phyloP scores from a whole-genome alignment of 2,888 invertebrate species.

The Nemoura dubitans region DNA sequence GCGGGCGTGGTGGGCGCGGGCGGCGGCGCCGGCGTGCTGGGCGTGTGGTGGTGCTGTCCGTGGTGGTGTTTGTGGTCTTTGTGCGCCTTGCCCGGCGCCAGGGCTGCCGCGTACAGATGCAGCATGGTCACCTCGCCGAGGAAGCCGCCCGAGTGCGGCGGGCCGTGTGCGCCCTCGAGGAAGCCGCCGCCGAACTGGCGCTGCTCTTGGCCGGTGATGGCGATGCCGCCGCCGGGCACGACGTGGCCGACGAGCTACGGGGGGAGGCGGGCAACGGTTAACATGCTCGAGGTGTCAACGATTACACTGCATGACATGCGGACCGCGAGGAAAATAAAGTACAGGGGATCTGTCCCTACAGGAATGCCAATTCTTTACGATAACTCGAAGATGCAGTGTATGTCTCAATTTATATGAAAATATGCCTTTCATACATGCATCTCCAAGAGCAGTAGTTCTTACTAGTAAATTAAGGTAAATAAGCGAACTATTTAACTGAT shows the following conservation, averaged over 20 bases:
- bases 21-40: slow-evolving; percentile 67
- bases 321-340: no score
- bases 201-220: slow-evolving; percentile 80
- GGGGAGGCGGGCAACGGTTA: slow-evolving; percentile 48
- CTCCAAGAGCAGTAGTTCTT: no score
- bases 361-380: no score
- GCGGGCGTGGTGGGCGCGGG: slow-evolving; percentile 68
- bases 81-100: slow-evolving; percentile 87
- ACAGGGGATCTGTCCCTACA: no score
- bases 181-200: slow-evolving; percentile 67
- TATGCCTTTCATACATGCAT: no score
- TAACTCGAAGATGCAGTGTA: no score
- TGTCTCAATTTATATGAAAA: no score
- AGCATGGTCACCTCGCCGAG: slow-evolving; percentile 80
- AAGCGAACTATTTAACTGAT: no score
- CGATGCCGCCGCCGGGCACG: slow-evolving; percentile 78
- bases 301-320: no score
- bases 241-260: slow-evolving; percentile 78
- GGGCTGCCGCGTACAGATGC: slow-evolving; percentile 80
- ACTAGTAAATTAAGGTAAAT: no score
- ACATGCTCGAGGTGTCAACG: background rate
- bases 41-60: slow-evolving; percentile 79
- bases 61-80: slow-evolving; percentile 89
- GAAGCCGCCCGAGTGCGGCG: slow-evolving; percentile 71
- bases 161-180: slow-evolving; percentile 63